Conservation (phyloP, 1,140 invertebrate genomes). For the Aplysia californica region DNA sequence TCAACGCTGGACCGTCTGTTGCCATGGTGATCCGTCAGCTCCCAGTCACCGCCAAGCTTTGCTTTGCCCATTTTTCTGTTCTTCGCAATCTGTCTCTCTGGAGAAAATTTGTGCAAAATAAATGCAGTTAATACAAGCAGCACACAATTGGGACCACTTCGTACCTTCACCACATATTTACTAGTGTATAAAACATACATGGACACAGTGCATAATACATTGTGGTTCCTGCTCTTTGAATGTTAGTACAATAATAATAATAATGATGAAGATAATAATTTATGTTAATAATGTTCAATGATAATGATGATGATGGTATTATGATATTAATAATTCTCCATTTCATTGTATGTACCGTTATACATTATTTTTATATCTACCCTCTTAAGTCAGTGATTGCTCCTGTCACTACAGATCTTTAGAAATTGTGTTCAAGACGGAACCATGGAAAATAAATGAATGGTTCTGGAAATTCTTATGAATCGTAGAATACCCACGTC, state of each 20-base stretch:
- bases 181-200: too few relatives aligned
- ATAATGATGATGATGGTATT: too few relatives aligned
- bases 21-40: constrained; percentile 87
- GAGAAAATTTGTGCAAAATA: neutral
- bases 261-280: too few relatives aligned
- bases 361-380: too few relatives aligned
- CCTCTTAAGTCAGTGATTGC: too few relatives aligned
- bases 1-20: constrained; percentile 85
- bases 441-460: neutral
- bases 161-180: too few relatives aligned
- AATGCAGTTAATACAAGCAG: neutral
- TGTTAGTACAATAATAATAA: neutral
- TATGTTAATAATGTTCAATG: too few relatives aligned
- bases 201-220: too few relatives aligned
- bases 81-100: neutral
- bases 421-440: neutral
- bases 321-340: too few relatives aligned
- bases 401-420: too few relatives aligned
- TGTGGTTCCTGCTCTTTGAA: too few relatives aligned
- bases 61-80: neutral
- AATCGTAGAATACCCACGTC: neutral
- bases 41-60: constrained; percentile 86
- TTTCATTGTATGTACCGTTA: too few relatives aligned
- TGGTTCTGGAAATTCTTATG: neutral
- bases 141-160: neutral